Evolutionary conservation across 1,140 invertebrate species (phyloP).

Genomic region (Paramacrobiotus metropolitanus): DNA sequence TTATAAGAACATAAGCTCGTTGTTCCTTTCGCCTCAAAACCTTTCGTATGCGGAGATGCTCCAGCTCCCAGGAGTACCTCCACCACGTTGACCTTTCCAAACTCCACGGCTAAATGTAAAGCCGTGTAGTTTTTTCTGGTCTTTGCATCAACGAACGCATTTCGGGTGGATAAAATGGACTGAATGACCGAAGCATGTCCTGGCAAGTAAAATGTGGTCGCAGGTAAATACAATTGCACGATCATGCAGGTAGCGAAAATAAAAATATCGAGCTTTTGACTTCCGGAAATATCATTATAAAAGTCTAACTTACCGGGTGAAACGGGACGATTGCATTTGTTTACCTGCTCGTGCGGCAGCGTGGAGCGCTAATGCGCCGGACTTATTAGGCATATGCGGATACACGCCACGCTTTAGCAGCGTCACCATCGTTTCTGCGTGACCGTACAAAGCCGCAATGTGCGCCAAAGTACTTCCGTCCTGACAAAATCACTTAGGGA

Average conservation of each 20-base stretch:
- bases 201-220: too few relatives aligned
- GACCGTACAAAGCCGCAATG: slow-evolving; percentile 46
- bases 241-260: too few relatives aligned
- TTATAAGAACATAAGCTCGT: too few relatives aligned
- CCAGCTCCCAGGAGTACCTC: slow-evolving; percentile 87
- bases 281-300: slow-evolving; percentile 87
- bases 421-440: slow-evolving; percentile 93
- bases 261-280: too few relatives aligned
- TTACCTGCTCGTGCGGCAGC: slow-evolving; percentile 76
- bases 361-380: slow-evolving; percentile 30
- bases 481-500: background rate
- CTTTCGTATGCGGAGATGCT: slow-evolving; percentile 79
- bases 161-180: too few relatives aligned
- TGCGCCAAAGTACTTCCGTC: background rate
- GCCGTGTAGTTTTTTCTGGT: slow-evolving; percentile 52
- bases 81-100: slow-evolving; percentile 76
- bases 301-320: slow-evolving; percentile 20
- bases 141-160: slow-evolving; percentile 72
- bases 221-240: too few relatives aligned
- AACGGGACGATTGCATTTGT: slow-evolving; percentile 36
- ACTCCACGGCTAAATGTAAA: slow-evolving; percentile 44
- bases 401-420: slow-evolving; percentile 97
- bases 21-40: too few relatives aligned
- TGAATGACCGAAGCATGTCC: too few relatives aligned
- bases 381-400: slow-evolving; percentile 93